Evolutionary conservation across 2,797 vertebrate species (phyloP).

Genomic region (Sebastiscus albofasciatus): DNA sequence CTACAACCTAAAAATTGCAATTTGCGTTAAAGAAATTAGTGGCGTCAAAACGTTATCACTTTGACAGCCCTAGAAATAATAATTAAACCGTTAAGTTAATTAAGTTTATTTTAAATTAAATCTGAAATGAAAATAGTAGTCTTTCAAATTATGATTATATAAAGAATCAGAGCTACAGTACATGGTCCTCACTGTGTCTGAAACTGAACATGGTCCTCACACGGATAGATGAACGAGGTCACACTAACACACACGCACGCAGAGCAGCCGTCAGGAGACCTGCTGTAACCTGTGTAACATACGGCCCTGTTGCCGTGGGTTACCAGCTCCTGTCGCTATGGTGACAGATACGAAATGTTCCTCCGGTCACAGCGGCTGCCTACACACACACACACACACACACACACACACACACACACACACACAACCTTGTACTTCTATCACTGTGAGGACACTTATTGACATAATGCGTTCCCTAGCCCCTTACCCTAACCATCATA

Average conservation of each 20-base stretch:
- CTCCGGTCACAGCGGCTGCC: neutral
- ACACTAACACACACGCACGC: neutral
- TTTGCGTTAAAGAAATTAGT: too few species aligned
- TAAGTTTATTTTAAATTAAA: neutral
- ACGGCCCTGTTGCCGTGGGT: constrained; percentile 47
- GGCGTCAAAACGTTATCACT: too few species aligned
- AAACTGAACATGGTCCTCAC: neutral
- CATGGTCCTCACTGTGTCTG: neutral
- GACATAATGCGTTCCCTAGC: neutral
- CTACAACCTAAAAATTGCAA: too few species aligned
- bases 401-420: neutral
- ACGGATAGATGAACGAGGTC: neutral
- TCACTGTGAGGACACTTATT: neutral
- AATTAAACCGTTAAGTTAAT: neutral
- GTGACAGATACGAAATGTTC: constrained; percentile 53
- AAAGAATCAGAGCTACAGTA: neutral
- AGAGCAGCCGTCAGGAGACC: neutral
- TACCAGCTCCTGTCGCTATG: constrained; percentile 57
- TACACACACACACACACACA: neutral
- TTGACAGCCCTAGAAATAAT: too few species aligned
- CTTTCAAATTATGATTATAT: neutral
- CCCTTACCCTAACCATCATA: neutral
- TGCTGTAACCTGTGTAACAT: constrained; percentile 12
- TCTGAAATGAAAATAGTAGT: too few species aligned
- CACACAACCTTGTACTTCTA: neutral